Percentiles rank a stretch among this genome's conserved stretches.
Evolutionary conservation across 2,113 vertebrate genomes (phyloP).

Genomic region (Tautogolabrus adspersus): DNA sequence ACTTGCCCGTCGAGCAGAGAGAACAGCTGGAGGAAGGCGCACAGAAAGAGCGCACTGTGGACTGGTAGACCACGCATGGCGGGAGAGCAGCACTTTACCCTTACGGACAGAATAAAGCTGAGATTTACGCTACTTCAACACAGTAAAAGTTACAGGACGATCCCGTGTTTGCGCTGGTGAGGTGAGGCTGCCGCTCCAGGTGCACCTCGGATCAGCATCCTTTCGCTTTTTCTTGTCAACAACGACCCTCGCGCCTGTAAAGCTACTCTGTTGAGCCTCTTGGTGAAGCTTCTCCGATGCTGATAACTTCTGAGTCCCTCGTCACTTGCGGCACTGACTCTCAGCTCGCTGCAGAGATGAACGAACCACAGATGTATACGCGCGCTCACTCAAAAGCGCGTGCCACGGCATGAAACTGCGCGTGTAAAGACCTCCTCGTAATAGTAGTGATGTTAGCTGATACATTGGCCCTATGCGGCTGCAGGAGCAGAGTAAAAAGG

Average conservation of each 20-base stretch:
- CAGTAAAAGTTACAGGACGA: conserved; percentile 58
- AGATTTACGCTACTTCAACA: conserved; percentile 34
- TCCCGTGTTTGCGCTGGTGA: conserved; percentile 14
- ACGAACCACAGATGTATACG: conserved; percentile 30
- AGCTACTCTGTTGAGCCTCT: neutral
- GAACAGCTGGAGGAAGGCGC: conserved; percentile 70
- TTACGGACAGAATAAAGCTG: neutral
- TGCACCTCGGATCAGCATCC: conserved; percentile 55
- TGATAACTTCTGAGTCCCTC: conserved; percentile 53
- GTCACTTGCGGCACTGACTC: conserved; percentile 37
- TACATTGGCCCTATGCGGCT: conserved; percentile 17
- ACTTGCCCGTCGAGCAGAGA: conserved; percentile 71
- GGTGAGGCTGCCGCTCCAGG: conserved; percentile 46
- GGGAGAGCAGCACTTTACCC: neutral
- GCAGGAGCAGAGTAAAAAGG: conserved; percentile 23
- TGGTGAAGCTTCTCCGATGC: conserved; percentile 8
- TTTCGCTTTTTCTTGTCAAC: neutral
- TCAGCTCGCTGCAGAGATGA: conserved; percentile 29
- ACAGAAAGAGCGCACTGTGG: conserved; percentile 68
- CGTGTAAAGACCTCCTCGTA: conserved; percentile 1
- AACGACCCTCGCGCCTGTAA: neutral
- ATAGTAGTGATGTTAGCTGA: conserved; percentile 12
- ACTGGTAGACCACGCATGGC: conserved; percentile 61
- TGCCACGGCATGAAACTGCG: conserved; percentile 27
- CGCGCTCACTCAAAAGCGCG: conserved; percentile 61